phyloP scores from a whole-genome alignment of 1,140 invertebrate genomes.

The Drosophila pseudoobscura region DNA sequence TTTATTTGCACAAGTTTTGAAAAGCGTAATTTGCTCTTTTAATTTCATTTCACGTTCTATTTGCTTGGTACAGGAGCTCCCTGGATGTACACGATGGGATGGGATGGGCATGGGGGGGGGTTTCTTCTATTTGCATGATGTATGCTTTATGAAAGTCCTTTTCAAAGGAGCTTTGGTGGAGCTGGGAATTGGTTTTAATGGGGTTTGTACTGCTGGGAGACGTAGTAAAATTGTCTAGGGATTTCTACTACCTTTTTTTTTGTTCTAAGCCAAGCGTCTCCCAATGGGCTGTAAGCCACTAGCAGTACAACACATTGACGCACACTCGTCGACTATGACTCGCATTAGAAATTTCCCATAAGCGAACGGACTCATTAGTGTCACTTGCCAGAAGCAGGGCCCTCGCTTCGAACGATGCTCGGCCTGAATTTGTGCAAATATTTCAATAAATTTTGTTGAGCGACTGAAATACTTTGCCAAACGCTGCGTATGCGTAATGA shows the following conservation, averaged over 20 bases:
- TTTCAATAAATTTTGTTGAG: conserved; percentile 19
- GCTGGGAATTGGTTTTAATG: conserved; percentile 14
- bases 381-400: too few relatives aligned
- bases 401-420: too few relatives aligned
- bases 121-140: conserved; percentile 22
- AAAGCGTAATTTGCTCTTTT: conserved; percentile 73
- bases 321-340: too few relatives aligned
- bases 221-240: too few relatives aligned
- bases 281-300: too few relatives aligned
- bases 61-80: conserved; percentile 33
- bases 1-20: conserved; percentile 62
- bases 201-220: background rate
- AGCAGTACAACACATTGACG: too few relatives aligned
- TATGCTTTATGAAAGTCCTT: conserved; percentile 22
- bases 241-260: too few relatives aligned
- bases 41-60: conserved; percentile 72
- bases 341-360: too few relatives aligned
- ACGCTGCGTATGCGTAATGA: conserved; percentile 59
- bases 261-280: too few relatives aligned
- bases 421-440: conserved; percentile 23
- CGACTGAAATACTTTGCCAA: background rate
- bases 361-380: too few relatives aligned
- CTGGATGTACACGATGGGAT: conserved; percentile 1
- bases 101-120: conserved; percentile 4
- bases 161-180: conserved; percentile 20